phyloP scores from a whole-genome alignment of 1,140 invertebrate genomes.

The Diabrotica undecimpunctata region DNA sequence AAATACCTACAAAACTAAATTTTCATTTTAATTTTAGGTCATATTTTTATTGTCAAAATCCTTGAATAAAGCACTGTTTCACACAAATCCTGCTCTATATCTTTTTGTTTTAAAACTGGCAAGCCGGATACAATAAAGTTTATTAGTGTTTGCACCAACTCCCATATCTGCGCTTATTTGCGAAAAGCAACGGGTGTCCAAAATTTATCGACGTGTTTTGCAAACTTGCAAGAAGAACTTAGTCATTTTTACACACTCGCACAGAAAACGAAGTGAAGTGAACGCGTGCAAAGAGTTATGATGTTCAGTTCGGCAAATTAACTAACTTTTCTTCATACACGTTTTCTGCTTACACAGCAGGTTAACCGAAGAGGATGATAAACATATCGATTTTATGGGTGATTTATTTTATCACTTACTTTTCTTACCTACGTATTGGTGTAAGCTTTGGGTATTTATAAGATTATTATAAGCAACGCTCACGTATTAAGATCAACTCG shows the following conservation, averaged over 20 bases:
- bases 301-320: neutral
- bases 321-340: neutral
- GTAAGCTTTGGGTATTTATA: too few relatives aligned
- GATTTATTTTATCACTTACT: neutral
- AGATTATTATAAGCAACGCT: too few relatives aligned
- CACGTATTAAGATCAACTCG: too few relatives aligned
- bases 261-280: neutral
- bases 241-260: constrained; percentile 15
- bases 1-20: too few relatives aligned
- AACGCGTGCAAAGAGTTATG: neutral
- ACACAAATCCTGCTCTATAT: too few relatives aligned
- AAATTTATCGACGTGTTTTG: constrained; percentile 19
- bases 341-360: neutral
- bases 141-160: neutral
- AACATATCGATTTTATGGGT: neutral
- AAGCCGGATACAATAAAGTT: neutral
- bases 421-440: too few relatives aligned
- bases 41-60: too few relatives aligned
- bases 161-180: constrained; percentile 9
- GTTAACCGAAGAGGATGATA: neutral
- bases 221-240: constrained; percentile 14
- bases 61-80: too few relatives aligned
- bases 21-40: too few relatives aligned
- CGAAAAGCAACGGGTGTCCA: constrained; percentile 13
- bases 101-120: neutral